Percentiles rank a stretch among this genome's conserved stretches.
Evolutionary conservation across 1,140 invertebrate species (phyloP).

Genomic region (Philaenus spumarius): DNA sequence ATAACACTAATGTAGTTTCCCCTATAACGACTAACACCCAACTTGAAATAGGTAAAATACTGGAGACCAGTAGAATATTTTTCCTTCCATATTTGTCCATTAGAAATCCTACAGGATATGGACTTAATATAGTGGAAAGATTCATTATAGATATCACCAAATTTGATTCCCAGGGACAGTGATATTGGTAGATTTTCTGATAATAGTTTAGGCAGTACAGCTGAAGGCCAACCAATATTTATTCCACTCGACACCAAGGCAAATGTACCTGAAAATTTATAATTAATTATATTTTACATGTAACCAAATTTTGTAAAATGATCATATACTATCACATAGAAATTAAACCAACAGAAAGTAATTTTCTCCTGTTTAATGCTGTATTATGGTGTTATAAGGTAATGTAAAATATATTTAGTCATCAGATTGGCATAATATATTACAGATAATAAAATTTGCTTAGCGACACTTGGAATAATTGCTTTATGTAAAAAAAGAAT

Average conservation of each 20-base stretch:
- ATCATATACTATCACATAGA: too few relatives aligned
- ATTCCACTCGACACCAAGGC: neutral
- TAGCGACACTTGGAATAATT: too few relatives aligned
- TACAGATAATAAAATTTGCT: too few relatives aligned
- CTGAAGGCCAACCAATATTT: neutral
- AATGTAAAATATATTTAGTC: too few relatives aligned
- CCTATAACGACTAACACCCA: conserved; percentile 46
- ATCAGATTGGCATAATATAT: too few relatives aligned
- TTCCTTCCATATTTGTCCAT: conserved; percentile 8
- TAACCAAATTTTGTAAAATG: too few relatives aligned
- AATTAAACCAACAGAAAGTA: too few relatives aligned
- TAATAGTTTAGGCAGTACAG: neutral
- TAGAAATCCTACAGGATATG: neutral
- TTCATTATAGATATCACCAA: neutral
- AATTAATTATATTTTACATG: too few relatives aligned
- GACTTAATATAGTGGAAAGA: neutral
- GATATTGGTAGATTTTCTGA: neutral
- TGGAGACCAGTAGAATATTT: conserved; percentile 57
- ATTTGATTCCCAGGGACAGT: neutral
- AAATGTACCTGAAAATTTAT: neutral
- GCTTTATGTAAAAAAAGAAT: too few relatives aligned
- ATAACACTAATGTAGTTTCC: conserved; percentile 4
- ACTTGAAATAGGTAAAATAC: conserved; percentile 41
- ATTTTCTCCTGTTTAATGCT: too few relatives aligned
- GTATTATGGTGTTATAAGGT: too few relatives aligned